Base-by-base conservation (phyloP, 2,113 vertebrate species). In the Misgurnus anguillicaudatus region DNA sequence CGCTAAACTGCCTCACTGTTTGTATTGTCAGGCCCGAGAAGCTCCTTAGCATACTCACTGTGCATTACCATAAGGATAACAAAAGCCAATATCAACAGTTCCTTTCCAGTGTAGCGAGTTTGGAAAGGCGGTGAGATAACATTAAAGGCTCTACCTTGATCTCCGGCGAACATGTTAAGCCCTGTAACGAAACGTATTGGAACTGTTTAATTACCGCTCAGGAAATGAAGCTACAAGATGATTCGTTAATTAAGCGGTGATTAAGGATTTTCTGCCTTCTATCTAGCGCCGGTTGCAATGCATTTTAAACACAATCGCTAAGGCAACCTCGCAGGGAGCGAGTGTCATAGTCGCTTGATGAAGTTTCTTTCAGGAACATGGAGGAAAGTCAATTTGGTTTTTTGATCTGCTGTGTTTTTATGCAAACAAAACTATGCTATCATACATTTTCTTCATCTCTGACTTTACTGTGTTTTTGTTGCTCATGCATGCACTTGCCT, bases 211-310 rank as follows among this genome's bases (percentile, higher is more conserved):
- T 94, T 94, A 93, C 90, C 87, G 91, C 90, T 88, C 86, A 88
- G 91, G 92, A 94, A 94, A 93, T 90, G 90, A 92, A 93, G 92
- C 92, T 93, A 94, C 92, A 93, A 93, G 92, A 93, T 93, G 92
- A 94, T 93, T 93, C 90, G 92, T 93, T 94, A 94, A 94, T 94
- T 94, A 93, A 93, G 91, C 85, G 89, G 91, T 91, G 93, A 94
- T 94, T 94, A 94, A 92, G 91, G 92, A 92, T 94, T 94, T 93
- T 91, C 91, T 92, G 92, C 92, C 87, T 90, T 92, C 90, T 92
- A 93, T 93, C 91, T 92, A 85, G 84, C 88, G 83, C 89, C 84
- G 88, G 90, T 92, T 89, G 91, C 92, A 87, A 88, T 91, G 91
- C 92, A 93, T 93, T 93, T 94, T 92, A 93, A 93, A 93, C 87